A percentile compares a stretch with the other conserved stretches of the same genome.
These are phyloP conservation scores for Zaprionus lachaisei DNA, from an alignment of 1,140 invertebrate species.

Conservation along the genomic window DNA sequence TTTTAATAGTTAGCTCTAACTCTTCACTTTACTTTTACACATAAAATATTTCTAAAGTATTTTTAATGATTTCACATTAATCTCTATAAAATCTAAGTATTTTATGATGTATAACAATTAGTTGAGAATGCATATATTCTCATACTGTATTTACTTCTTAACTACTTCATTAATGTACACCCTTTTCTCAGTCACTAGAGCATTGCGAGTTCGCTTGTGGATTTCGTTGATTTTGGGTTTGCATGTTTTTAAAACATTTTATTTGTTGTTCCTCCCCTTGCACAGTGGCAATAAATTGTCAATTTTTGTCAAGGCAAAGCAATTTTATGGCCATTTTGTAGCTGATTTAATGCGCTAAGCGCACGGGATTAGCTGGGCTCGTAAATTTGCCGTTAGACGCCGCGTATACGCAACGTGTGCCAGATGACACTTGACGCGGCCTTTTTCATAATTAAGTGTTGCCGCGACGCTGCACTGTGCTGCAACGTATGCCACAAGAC, in stretches of 20 bases:
- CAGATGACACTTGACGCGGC: constrained; percentile 58
- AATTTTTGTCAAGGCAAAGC: constrained; percentile 68
- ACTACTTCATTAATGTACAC: too few relatives aligned
- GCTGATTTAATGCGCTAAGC: constrained; percentile 76
- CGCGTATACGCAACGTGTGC: constrained; percentile 51
- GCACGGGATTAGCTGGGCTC: constrained; percentile 66
- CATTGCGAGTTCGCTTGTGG: neutral
- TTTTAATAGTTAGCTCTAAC: neutral
- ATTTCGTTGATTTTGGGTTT: constrained; percentile 5
- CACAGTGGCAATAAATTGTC: constrained; percentile 65
- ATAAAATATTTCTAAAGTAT: too few relatives aligned
- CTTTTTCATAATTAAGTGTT: constrained; percentile 78
- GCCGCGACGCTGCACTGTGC: constrained; percentile 17
- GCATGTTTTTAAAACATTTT: constrained; percentile 35
- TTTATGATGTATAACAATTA: too few relatives aligned
- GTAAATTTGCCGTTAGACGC: constrained; percentile 59
- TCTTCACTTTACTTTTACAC: neutral
- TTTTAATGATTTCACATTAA: too few relatives aligned
- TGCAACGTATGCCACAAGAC: constrained; percentile 7
- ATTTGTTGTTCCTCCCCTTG: neutral
- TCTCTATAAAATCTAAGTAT: too few relatives aligned
- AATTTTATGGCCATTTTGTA: constrained; percentile 77
- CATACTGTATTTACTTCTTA: too few relatives aligned
- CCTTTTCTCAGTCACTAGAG: neutral
- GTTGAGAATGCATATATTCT: too few relatives aligned